Evolutionary conservation across 92 coral and sea anemone genomes (phyloP), one percentile per base, ranked within the genome.

Genomic region (Meandrina meandrites): DNA sequence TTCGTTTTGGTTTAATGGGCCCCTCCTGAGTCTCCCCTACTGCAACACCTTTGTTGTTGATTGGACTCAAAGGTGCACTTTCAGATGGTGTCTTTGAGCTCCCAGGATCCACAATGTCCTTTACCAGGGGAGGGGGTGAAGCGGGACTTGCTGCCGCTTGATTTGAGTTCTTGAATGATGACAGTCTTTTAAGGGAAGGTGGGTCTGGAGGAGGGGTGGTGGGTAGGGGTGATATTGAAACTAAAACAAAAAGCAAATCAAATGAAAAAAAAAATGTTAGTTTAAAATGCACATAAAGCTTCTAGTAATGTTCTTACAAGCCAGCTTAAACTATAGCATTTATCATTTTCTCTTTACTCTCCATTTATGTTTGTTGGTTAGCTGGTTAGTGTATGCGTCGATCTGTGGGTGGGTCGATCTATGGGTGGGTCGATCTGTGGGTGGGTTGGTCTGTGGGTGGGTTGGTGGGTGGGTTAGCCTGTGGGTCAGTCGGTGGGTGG

Each of bases 171-270:
- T 37, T 76, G 74, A 47, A 57, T 70, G 86, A 79, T 36, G 47
- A 82, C 42, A 34, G 71, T 75, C 68, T 76, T 83, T 58, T 79
- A 75, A 70, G 94, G 90, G 91, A 88, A 88, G 89, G 85, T 81
- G 93, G 95, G 91, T 83, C 91, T 90, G 83, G 89, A 83, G 86
- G 91, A 60, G 95, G 94, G 69, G 89, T 87, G 12, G 84, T 86
- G 62, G 70, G 62, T 53, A 75, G 76, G 71, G 92, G 85, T 60
- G 84, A 16, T 67, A 89, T 87, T 86, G 92, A 75, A 76, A 86
- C 92, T 82, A 89, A 86, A 89, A 78, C 50, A 79, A 76, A 76
- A 31, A 54, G 30, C 60, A 86, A 75, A 75, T 42, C n/a, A n/a
- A n/a, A n/a, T n/a, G n/a, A 76, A 47, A 86, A 37, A 69, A 72